A percentile compares a stretch with the other conserved stretches of the same genome.
phyloP scores from a whole-genome alignment of 2,888 invertebrate species.

The Entomobrya proxima region DNA sequence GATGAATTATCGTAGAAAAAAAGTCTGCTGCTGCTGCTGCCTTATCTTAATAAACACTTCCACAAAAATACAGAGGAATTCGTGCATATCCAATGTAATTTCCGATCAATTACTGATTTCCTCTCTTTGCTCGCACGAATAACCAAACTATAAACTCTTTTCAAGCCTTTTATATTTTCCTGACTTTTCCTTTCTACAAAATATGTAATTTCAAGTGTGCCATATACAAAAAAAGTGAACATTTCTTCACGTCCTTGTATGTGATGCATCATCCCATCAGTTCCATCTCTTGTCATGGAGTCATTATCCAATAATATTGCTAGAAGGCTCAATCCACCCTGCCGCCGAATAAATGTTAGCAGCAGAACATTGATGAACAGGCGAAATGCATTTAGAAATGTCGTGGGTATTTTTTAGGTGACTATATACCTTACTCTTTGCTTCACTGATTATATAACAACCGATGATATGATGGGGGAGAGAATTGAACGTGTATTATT shows the following conservation, averaged over 20 bases:
- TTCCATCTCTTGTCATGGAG: conserved; percentile 47
- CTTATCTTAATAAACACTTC: neutral
- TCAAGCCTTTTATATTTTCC: conserved; percentile 25
- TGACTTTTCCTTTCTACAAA: neutral
- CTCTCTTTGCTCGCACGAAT: conserved; percentile 55
- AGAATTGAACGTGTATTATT: conserved; percentile 26
- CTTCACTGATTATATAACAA: too few relatives aligned
- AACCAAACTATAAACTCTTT: conserved; percentile 34
- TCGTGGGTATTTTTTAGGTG: neutral
- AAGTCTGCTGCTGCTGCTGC: too few relatives aligned
- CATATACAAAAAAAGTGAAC: neutral
- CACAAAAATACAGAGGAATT: conserved; percentile 57
- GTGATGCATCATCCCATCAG: conserved; percentile 17
- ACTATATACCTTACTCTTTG: neutral
- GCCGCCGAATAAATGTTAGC: neutral
- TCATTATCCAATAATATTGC: conserved; percentile 61
- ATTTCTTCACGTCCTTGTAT: conserved; percentile 13
- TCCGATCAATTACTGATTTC: conserved; percentile 75
- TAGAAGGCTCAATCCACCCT: too few relatives aligned
- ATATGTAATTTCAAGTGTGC: neutral
- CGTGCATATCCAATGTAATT: conserved; percentile 76
- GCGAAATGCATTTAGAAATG: neutral
- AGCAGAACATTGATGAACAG: neutral
- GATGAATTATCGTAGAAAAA: neutral
- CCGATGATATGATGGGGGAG: neutral